Evolutionary conservation across 2,113 vertebrate species (phyloP).

Genomic region (Halcyon senegalensis): DNA sequence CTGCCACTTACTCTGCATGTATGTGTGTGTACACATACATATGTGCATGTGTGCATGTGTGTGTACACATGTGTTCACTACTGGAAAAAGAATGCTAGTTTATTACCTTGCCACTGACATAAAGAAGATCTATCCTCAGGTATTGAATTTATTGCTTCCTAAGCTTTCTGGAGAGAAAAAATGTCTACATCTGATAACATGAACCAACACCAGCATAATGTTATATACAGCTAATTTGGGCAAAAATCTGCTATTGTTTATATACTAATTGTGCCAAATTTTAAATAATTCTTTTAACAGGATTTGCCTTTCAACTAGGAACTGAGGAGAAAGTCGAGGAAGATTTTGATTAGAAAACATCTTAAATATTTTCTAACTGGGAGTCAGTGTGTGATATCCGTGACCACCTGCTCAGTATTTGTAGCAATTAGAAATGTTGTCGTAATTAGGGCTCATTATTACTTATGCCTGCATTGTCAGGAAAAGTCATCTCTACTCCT

Average conservation of each 20-base stretch:
- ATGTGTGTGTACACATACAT: not conserved
- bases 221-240: not conserved
- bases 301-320: not conserved
- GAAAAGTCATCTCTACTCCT: not conserved
- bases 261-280: not conserved
- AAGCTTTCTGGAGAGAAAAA: not conserved
- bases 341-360: not conserved
- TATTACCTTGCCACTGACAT: not conserved
- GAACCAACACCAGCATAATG: not conserved
- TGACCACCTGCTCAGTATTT: not conserved
- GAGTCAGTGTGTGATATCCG: not conserved
- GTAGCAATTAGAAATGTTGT: not conserved
- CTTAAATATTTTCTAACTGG: slow-evolving; percentile 11
- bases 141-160: not conserved
- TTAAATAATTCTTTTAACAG: not conserved
- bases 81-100: not conserved
- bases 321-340: not conserved
- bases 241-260: not conserved
- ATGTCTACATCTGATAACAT: not conserved
- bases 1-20: accelerated
- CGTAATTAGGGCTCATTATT: not conserved
- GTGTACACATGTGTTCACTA: accelerated
- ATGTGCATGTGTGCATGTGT: not conserved
- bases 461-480: not conserved
- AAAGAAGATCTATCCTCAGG: not conserved